Conservation (phyloP, 2,888 invertebrate genomes). For the Leptinotarsa tumamoca region DNA sequence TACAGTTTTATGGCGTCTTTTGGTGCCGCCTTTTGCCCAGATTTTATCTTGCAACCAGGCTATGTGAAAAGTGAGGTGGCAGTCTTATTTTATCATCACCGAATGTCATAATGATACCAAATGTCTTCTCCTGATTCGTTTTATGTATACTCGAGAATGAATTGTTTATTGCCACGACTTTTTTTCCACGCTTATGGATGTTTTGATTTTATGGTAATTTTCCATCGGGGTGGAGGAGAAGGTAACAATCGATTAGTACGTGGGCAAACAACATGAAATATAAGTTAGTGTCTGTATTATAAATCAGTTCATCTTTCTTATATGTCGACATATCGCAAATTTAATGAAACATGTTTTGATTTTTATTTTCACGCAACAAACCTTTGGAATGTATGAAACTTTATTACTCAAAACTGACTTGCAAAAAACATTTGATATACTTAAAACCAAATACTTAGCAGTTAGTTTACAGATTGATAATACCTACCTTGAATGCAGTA, state of each 20-base stretch:
- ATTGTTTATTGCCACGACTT: constrained; percentile 46
- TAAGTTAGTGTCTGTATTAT: background rate
- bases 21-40: constrained; percentile 58
- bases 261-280: background rate
- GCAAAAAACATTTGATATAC: too few species aligned
- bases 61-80: constrained; percentile 45
- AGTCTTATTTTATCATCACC: constrained; percentile 56
- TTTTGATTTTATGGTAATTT: constrained; percentile 14
- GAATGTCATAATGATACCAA: constrained; percentile 57
- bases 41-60: constrained; percentile 58
- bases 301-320: too few species aligned
- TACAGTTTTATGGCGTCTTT: constrained; percentile 63
- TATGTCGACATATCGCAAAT: too few species aligned
- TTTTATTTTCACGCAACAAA: too few species aligned
- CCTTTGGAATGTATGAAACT: too few species aligned
- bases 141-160: constrained; percentile 52
- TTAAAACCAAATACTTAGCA: too few species aligned
- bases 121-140: constrained; percentile 43
- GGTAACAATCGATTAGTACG: background rate
- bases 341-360: too few species aligned
- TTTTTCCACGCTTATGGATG: background rate
- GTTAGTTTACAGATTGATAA: too few species aligned
- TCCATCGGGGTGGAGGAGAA: background rate
- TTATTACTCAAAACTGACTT: too few species aligned
- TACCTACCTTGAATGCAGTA: too few species aligned